Evolutionary conservation across 2,888 invertebrate species (phyloP).

Genomic region (Digitonthophagus gazella): DNA sequence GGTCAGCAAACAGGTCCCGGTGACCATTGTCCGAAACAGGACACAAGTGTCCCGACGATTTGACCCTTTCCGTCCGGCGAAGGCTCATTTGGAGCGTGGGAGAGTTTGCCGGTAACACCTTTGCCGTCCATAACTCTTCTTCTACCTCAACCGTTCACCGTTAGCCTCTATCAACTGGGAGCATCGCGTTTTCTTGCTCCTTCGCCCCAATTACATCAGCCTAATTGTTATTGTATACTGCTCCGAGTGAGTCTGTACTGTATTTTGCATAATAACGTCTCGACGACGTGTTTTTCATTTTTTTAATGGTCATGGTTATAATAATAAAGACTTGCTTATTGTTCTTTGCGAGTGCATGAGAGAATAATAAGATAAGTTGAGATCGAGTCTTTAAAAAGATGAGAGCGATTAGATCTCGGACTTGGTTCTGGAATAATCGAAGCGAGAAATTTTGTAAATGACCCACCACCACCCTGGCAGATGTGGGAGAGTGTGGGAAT

Average conservation of each 20-base stretch:
- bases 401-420: slow-evolving; percentile 9
- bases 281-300: slow-evolving; percentile 2
- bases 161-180: neutral
- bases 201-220: neutral
- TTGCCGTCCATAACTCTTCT: slow-evolving; percentile 38
- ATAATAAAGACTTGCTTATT: too few species aligned
- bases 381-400: neutral
- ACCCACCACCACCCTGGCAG: slow-evolving; percentile 31
- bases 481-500: slow-evolving; percentile 37
- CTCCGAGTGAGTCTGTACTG: neutral
- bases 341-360: neutral
- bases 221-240: slow-evolving; percentile 12
- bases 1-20: slow-evolving; percentile 33
- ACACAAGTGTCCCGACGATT: slow-evolving; percentile 33
- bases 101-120: slow-evolving; percentile 50
- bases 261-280: slow-evolving; percentile 2
- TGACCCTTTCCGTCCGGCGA: slow-evolving; percentile 40
- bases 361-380: neutral
- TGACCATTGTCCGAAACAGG: slow-evolving; percentile 37
- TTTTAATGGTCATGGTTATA: too few species aligned
- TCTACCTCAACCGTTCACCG: neutral
- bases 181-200: neutral
- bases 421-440: slow-evolving; percentile 28
- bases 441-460: slow-evolving; percentile 28
- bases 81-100: slow-evolving; percentile 55